Evolutionary conservation across 92 coral and sea anemone species (phyloP).

Genomic region (Pocillopora meandrina): DNA sequence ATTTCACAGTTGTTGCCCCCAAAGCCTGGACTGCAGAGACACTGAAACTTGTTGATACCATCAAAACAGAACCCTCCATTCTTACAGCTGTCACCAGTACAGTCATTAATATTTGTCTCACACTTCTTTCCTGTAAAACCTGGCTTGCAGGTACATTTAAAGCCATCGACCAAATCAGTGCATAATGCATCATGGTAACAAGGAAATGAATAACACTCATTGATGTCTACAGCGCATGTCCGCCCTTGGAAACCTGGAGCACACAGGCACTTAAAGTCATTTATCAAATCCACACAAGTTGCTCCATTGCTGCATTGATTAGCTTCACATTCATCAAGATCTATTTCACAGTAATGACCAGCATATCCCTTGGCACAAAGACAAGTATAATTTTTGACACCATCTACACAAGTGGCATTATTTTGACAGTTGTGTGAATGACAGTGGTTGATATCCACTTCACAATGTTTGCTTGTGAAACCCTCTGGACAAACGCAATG

Average conservation of each 20-base stretch:
- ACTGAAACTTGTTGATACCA: conserved; percentile 67
- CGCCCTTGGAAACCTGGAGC: conserved; percentile 80
- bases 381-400: conserved; percentile 66
- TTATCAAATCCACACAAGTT: conserved; percentile 64
- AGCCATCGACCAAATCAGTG: conserved; percentile 69
- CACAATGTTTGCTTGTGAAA: conserved; percentile 75
- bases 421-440: conserved; percentile 59
- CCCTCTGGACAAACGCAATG: conserved; percentile 70
- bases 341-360: conserved; percentile 63
- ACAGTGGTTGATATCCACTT: conserved; percentile 74
- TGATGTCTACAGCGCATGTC: conserved; percentile 76
- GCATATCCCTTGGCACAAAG: conserved; percentile 62
- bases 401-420: conserved; percentile 82
- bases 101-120: conserved; percentile 63
- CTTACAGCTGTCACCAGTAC: conserved; percentile 50
- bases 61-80: conserved; percentile 79
- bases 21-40: conserved; percentile 79
- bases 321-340: conserved; percentile 61
- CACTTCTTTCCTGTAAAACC: conserved; percentile 76
- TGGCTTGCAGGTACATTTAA: conserved; percentile 64
- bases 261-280: conserved; percentile 76
- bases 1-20: conserved; percentile 72
- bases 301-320: conserved; percentile 70
- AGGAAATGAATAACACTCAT: conserved; percentile 78
- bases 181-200: conserved; percentile 73